Evolutionary conservation across 1,140 invertebrate species (phyloP).

Genomic region (Rhyzopertha dominica): DNA sequence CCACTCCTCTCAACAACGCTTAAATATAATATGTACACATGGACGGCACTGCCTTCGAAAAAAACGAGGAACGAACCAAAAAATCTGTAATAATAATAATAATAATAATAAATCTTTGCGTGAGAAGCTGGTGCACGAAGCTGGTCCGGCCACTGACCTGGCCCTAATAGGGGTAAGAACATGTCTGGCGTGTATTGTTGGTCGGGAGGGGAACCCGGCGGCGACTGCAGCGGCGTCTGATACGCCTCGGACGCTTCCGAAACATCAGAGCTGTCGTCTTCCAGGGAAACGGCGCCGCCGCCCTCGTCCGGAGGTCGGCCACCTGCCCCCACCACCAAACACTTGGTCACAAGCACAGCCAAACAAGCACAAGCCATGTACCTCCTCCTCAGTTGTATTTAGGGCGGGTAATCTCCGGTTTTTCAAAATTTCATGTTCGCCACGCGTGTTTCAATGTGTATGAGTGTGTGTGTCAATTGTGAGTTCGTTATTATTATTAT

Average conservation of each 20-base stretch:
- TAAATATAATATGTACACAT: too few species aligned
- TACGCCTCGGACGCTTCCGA: slow-evolving; percentile 24
- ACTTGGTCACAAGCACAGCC: slow-evolving; percentile 37
- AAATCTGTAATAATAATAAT: slow-evolving; percentile 9
- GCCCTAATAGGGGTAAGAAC: slow-evolving; percentile 34
- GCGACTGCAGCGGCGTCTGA: slow-evolving; percentile 28
- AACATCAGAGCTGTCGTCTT: slow-evolving; percentile 18
- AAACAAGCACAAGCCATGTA: slow-evolving; percentile 32
- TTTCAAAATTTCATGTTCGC: too few species aligned
- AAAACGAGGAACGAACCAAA: neutral
- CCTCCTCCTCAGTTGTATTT: too few species aligned
- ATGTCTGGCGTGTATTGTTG: slow-evolving; percentile 20
- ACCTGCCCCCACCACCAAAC: slow-evolving; percentile 33
- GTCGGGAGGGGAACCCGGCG: slow-evolving; percentile 19
- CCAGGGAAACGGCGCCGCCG: slow-evolving; percentile 10
- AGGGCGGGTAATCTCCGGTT: too few species aligned
- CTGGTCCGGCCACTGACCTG: slow-evolving; percentile 40
- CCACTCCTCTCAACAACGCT: too few species aligned
- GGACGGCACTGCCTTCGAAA: too few species aligned
- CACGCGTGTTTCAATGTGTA: too few species aligned
- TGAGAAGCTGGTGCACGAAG: slow-evolving; percentile 20
- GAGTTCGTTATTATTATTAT: too few species aligned
- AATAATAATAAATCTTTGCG: slow-evolving; percentile 12
- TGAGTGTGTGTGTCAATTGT: too few species aligned
- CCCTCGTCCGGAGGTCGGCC: slow-evolving; percentile 31